Evolutionary conservation across 2,797 vertebrate species (phyloP).

Genomic region (Lycodopsis pacificus): DNA sequence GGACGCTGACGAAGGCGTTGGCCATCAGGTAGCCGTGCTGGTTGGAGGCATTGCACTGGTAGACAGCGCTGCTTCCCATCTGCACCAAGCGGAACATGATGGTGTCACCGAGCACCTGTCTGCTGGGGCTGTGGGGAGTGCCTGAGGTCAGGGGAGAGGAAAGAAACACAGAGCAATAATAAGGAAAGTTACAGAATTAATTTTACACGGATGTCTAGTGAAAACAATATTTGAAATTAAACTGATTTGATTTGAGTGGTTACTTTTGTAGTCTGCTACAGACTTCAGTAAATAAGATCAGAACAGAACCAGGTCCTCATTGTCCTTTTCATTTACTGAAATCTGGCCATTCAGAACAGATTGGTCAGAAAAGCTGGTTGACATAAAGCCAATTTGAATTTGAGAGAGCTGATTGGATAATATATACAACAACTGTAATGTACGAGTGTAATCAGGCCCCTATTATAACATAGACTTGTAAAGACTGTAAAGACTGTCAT

Average conservation of each 20-base stretch:
- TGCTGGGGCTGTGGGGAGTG: conserved; percentile 84
- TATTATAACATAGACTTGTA: neutral
- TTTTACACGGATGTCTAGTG: neutral
- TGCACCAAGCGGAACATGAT: conserved; percentile 94
- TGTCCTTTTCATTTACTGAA: neutral
- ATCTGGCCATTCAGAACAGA: neutral
- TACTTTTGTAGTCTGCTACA: neutral
- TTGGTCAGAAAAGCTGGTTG: neutral
- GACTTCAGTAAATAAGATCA: neutral
- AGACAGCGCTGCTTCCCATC: conserved; percentile 93
- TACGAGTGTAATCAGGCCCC: neutral
- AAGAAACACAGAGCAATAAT: neutral
- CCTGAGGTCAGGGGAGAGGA: conserved; percentile 67
- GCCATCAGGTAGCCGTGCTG: conserved; percentile 95
- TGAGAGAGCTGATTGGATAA: neutral
- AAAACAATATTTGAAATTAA: neutral
- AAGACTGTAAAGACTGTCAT: neutral
- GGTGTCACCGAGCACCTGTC: conserved; percentile 90
- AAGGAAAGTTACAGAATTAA: neutral
- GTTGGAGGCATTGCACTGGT: conserved; percentile 98
- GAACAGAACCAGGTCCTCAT: neutral
- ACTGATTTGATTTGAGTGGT: neutral
- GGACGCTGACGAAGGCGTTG: conserved; percentile 94
- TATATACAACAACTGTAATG: neutral
- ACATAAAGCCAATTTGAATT: too few relatives aligned